Evolutionary conservation across 53 echinoderm and acorn worm genomes (phyloP).

Genomic region (Paracentrotus lividus): DNA sequence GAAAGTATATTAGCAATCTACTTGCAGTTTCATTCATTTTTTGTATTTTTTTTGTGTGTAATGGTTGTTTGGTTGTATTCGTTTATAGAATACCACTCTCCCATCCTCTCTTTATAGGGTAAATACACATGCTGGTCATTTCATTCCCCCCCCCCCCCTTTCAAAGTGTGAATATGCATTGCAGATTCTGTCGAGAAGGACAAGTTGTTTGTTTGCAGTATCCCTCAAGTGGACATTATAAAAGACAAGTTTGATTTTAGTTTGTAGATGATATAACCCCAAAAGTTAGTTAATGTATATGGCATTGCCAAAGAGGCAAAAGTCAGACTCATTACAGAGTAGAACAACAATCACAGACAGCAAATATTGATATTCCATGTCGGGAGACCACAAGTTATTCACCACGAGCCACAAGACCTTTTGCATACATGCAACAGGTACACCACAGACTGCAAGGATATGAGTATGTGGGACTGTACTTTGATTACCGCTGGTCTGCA

Average conservation of each 20-base stretch:
- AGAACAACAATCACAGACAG: background rate
- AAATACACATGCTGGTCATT: too few species aligned
- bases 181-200: too few species aligned
- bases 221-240: background rate
- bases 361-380: slow-evolving; percentile 21
- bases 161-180: too few species aligned
- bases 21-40: too few species aligned
- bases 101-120: too few species aligned
- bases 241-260: background rate
- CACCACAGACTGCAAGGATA: slow-evolving; percentile 25
- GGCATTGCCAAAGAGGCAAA: background rate
- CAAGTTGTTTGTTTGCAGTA: too few species aligned
- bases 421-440: slow-evolving; percentile 34
- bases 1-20: too few species aligned
- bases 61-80: too few species aligned
- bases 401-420: background rate
- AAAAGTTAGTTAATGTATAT: background rate
- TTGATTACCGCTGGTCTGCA: background rate
- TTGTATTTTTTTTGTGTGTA: too few species aligned
- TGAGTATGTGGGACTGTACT: slow-evolving; percentile 22
- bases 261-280: background rate
- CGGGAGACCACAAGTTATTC: slow-evolving; percentile 20
- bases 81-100: too few species aligned
- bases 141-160: too few species aligned
- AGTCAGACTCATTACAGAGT: background rate